Evolutionary conservation across 2,113 vertebrate genomes (phyloP).

Genomic region (Blennius ocellaris): DNA sequence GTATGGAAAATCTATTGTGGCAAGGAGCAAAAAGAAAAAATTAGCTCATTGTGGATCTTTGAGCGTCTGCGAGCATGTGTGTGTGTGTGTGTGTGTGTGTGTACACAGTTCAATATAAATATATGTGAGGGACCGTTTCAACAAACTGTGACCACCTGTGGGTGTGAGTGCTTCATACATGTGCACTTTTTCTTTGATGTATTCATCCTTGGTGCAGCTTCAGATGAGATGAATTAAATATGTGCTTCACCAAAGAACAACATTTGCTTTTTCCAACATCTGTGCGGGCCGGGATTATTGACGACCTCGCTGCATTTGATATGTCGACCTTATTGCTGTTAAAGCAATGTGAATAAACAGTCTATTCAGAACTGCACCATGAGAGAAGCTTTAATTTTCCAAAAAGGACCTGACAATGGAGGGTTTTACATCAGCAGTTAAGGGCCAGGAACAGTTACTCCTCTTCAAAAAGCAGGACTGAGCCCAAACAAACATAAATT

Average conservation of each 20-base stretch:
- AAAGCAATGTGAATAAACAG: slow-evolving; percentile 38
- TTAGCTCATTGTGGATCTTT: slow-evolving; percentile 29
- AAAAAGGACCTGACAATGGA: slow-evolving; percentile 45
- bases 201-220: slow-evolving; percentile 2
- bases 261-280: slow-evolving; percentile 4
- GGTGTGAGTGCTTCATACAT: not conserved
- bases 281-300: not conserved
- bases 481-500: slow-evolving; percentile 69
- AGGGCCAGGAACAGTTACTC: slow-evolving; percentile 65
- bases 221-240: slow-evolving; percentile 3
- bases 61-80: slow-evolving; percentile 8
- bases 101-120: not conserved
- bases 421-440: slow-evolving; percentile 52
- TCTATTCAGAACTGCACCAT: slow-evolving; percentile 43
- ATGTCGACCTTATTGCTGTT: slow-evolving; percentile 33
- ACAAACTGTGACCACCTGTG: not conserved
- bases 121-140: not conserved
- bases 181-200: not conserved
- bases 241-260: not conserved
- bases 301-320: slow-evolving; percentile 7
- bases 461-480: slow-evolving; percentile 59
- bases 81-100: not conserved
- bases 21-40: slow-evolving; percentile 14
- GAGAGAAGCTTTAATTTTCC: slow-evolving; percentile 46
- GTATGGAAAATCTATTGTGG: slow-evolving; percentile 46